These are phyloP conservation scores for Caenorhabditis sp. DNA, from an alignment of 2,888 invertebrate species.

Conservation along the genomic window DNA sequence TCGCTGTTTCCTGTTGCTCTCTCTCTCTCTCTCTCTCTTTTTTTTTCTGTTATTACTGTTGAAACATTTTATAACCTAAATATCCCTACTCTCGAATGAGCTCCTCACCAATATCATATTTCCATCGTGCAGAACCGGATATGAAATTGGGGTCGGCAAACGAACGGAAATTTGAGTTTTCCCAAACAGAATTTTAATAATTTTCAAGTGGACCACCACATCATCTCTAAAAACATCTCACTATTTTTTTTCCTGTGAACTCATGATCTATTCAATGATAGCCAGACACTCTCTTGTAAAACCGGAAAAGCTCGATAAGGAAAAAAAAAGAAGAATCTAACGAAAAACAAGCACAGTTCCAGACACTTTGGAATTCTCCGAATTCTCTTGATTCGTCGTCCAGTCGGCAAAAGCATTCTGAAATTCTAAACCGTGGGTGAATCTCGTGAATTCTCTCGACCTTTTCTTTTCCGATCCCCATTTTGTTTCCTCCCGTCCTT, in stretches of 20 bases:
- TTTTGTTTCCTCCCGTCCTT: conserved; percentile 30
- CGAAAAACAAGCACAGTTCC: conserved; percentile 37
- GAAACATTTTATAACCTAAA: neutral
- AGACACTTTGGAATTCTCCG: conserved; percentile 20
- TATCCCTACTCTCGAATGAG: too few species aligned
- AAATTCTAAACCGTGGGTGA: conserved; percentile 62
- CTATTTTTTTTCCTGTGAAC: neutral
- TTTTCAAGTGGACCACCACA: neutral
- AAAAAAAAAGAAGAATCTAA: neutral
- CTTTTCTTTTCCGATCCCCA: conserved; percentile 18
- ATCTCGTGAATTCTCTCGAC: conserved; percentile 23
- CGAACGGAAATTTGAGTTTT: neutral
- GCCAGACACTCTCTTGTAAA: neutral
- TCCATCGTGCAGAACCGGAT: neutral
- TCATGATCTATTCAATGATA: conserved; percentile 20
- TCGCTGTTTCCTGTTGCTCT: conserved; percentile 32
- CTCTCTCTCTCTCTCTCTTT: neutral
- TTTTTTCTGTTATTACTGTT: neutral
- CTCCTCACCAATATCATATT: neutral
- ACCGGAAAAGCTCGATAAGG: neutral
- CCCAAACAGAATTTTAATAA: conserved; percentile 8
- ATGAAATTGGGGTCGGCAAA: neutral
- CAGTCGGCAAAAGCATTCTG: conserved; percentile 16
- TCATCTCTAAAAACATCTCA: neutral
- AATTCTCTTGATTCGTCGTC: conserved; percentile 33